Percentiles rank a stretch among this genome's conserved stretches.
phyloP scores from a whole-genome alignment of 2,888 invertebrate species.

The Cheilosia vernalis region DNA sequence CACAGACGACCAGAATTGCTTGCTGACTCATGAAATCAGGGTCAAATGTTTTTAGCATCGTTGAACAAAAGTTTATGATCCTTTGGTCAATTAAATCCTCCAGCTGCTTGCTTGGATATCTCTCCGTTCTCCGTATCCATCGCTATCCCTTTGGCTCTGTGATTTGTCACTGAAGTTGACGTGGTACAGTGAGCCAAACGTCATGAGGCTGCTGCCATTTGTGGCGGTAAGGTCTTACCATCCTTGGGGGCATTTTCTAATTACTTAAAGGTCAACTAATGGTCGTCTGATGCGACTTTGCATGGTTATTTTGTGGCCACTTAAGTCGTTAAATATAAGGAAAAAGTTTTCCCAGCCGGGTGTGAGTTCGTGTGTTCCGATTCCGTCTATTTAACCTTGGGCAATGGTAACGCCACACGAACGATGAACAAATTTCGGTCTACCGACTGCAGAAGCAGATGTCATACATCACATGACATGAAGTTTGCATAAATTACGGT shows the following conservation, averaged over 20 bases:
- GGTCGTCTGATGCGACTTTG: conserved; percentile 72
- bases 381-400: conserved; percentile 55
- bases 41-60: conserved; percentile 82
- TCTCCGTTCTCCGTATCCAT: conserved; percentile 36
- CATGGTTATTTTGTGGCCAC: conserved; percentile 75
- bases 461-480: conserved; percentile 65
- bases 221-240: conserved; percentile 40
- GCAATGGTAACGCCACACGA: conserved; percentile 29
- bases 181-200: conserved; percentile 31
- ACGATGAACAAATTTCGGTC: conserved; percentile 20
- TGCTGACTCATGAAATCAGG: conserved; percentile 82
- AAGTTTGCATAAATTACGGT: conserved; percentile 62
- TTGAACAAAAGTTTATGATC: conserved; percentile 81
- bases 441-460: conserved; percentile 56
- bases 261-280: conserved; percentile 75
- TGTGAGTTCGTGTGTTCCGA: background rate
- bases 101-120: conserved; percentile 72
- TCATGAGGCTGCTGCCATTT: conserved; percentile 55
- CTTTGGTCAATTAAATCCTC: conserved; percentile 83
- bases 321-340: conserved; percentile 74
- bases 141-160: conserved; percentile 40
- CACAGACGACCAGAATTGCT: conserved; percentile 67
- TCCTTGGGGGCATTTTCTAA: conserved; percentile 61
- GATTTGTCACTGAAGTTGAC: conserved; percentile 71
- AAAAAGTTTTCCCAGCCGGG: conserved; percentile 52